Conservation (phyloP, 64 coral and sea anemone genomes). For the Dendronephthya gigantea region DNA sequence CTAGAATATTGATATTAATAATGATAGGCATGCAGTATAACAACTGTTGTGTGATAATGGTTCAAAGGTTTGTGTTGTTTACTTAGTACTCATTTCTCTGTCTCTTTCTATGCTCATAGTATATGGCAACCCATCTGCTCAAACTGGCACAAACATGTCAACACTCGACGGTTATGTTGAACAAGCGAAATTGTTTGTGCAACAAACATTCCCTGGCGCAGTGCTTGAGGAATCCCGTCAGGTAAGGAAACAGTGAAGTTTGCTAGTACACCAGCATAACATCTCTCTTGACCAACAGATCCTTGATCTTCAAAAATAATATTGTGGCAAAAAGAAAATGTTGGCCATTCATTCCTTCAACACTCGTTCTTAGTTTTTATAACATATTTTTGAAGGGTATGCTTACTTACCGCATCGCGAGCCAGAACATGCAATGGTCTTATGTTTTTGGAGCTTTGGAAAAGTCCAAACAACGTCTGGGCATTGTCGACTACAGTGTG, state of each 20-base stretch:
- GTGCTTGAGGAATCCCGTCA: slow-evolving; percentile 63
- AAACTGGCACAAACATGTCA: slow-evolving; percentile 33
- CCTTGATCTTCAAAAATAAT: too few species aligned
- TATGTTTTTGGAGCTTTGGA: slow-evolving; percentile 85
- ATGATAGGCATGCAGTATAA: too few species aligned
- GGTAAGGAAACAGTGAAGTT: slow-evolving; percentile 45
- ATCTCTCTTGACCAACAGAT: too few species aligned
- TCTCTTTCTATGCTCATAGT: not conserved
- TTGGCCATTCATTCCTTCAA: too few species aligned
- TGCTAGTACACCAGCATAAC: not conserved
- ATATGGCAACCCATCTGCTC: not conserved
- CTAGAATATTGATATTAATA: not conserved
- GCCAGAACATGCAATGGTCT: slow-evolving; percentile 67
- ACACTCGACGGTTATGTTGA: slow-evolving; percentile 26
- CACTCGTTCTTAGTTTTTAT: too few species aligned
- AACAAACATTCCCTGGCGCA: slow-evolving; percentile 61
- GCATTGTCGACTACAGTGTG: slow-evolving; percentile 95
- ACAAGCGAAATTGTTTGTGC: slow-evolving; percentile 58
- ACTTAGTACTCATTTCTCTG: too few species aligned
- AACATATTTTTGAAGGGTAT: slow-evolving; percentile 67
- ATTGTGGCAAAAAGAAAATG: too few species aligned
- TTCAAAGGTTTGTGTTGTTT: too few species aligned
- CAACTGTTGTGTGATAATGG: too few species aligned
- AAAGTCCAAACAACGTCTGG: slow-evolving; percentile 46
- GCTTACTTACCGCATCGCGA: slow-evolving; percentile 70